Conservation (phyloP, 2,113 vertebrate species). For the Xenopus laevis region DNA sequence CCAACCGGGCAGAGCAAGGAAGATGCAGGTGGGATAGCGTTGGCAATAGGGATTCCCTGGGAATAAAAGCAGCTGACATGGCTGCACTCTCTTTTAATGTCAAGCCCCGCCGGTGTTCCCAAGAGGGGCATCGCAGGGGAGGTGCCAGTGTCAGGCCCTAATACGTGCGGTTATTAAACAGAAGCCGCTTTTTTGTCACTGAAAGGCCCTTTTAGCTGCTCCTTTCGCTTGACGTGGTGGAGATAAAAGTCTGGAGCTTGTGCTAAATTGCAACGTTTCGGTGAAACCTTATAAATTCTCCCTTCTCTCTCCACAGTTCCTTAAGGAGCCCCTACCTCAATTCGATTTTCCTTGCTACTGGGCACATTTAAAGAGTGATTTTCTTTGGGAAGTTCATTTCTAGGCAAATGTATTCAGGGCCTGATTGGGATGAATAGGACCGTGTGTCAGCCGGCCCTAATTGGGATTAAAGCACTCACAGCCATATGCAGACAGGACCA, state of each 20-base stretch:
- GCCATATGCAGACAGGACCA: constrained; percentile 93
- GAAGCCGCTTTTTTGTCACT: constrained; percentile 71
- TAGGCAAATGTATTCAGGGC: constrained; percentile 98
- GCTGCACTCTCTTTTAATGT: constrained; percentile 53
- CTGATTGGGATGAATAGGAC: constrained; percentile 86
- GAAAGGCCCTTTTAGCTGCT: constrained; percentile 68
- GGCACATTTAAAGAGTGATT: constrained; percentile 86
- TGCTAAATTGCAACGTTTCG: constrained; percentile 95
- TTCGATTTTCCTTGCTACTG: constrained; percentile 96
- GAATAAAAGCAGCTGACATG: constrained; percentile 95
- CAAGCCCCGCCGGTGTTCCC: no score
- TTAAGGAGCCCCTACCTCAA: constrained; percentile 85
- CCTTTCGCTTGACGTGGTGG: constrained; percentile 87
- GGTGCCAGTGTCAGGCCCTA: constrained; percentile 69
- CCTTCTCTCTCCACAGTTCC: constrained; percentile 87
- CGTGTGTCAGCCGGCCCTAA: constrained; percentile 99
- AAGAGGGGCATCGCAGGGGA: no score
- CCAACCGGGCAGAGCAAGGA: constrained; percentile 77
- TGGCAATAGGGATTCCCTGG: constrained; percentile 87
- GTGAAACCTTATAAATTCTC: constrained; percentile 97
- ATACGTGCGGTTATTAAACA: constrained; percentile 54
- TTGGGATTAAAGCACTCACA: constrained; percentile 99
- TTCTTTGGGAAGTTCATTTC: constrained; percentile 97
- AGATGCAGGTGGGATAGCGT: constrained; percentile 94
- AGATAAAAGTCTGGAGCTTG: constrained; percentile 89